Evolutionary conservation across 2,113 vertebrate genomes (phyloP).

Genomic region (Coptodon bakossiorum): DNA sequence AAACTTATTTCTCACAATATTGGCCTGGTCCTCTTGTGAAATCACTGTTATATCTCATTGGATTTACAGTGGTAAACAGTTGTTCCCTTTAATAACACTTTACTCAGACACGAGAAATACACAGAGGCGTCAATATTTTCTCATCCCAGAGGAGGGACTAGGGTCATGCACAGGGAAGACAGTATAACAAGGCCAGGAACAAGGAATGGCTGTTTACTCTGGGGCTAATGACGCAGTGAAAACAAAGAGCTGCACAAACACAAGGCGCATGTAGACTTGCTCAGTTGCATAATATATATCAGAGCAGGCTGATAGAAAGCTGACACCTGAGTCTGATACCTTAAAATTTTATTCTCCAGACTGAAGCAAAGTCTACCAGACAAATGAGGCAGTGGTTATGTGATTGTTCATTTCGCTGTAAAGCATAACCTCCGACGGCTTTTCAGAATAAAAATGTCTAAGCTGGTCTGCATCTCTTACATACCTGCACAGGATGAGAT

Average conservation of each 20-base stretch:
- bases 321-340: not conserved
- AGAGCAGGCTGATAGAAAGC: not conserved
- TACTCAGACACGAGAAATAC: not conserved
- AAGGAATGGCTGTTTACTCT: not conserved
- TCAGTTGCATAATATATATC: not conserved
- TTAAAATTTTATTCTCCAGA: not conserved
- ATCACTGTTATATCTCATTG: not conserved
- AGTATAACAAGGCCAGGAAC: not conserved
- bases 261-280: not conserved
- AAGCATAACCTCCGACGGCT: not conserved
- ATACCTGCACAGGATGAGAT: not conserved
- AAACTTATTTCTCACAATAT: constrained; percentile 3
- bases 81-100: not conserved
- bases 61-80: not conserved
- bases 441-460: not conserved
- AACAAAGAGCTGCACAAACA: not conserved
- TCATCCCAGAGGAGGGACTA: not conserved
- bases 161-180: not conserved
- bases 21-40: not conserved
- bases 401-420: constrained; percentile 13
- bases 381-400: not conserved
- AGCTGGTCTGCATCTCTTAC: not conserved
- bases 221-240: not conserved
- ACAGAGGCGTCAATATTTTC: not conserved
- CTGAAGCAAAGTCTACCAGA: constrained; percentile 1